Base-by-base conservation (phyloP, 2,888 invertebrate genomes). In the Leptarthrus brevirostris region DNA sequence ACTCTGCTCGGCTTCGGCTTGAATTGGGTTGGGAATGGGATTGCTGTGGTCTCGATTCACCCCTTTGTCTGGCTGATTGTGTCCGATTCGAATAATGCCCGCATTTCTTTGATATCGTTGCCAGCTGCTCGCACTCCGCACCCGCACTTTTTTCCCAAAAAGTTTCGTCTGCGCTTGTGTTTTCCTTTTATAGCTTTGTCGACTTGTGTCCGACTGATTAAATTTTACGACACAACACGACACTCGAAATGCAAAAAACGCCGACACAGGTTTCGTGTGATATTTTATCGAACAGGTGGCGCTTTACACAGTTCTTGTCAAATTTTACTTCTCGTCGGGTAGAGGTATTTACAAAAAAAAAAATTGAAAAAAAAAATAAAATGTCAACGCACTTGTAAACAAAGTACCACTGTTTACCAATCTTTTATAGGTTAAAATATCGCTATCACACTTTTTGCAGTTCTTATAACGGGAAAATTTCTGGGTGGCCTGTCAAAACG, bases 331-430 rank as follows among this genome's bases (percentile, higher is more conserved):
- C n/a, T n/a, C n/a, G n/a, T n/a, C n/a, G n/a, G n/a, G n/a, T n/a
- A n/a, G n/a, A 3, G 3, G 30, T 30, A 30, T 5, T 30, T 30
- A 30, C 3, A 30, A 5, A 30, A 30, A 8, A 30, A 30, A 8
- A 30, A 30, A 30, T 4, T 6, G 8, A 1, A 30, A 30, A 30
- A 30, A 30, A 30, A 4, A 34, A n/a, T 14, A 24, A n/a, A 47
- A 47, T 64, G 64, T 64, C 47, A 64, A 64, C 44, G 47, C 47
- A 64, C 64, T 40, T 22, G 64, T 47, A 64, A 47, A 64, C 64
- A 64, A 64, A 64, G 22, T 44, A 40, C 18, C 16, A 5, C 22
- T 26, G 40, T 40, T 40, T 40, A 54, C n/a, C 2, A 20, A 6
- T 5, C 12, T 36, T 16, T 16, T 61, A 6, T 36, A 18, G 18